Base-by-base conservation (phyloP, 2,888 invertebrate genomes). In the Tenodera sinensis region DNA sequence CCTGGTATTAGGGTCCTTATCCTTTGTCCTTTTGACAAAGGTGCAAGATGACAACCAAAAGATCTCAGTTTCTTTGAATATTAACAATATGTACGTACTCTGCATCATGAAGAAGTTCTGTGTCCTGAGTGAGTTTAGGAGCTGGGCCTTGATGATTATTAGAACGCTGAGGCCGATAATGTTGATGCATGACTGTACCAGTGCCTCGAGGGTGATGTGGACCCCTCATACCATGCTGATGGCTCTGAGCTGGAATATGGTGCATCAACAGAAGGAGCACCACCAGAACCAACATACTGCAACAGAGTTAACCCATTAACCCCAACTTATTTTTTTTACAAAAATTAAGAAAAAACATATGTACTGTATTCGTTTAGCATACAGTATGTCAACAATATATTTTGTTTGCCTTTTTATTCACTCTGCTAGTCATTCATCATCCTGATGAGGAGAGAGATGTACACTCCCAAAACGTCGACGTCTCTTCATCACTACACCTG, bases 51-150 rank as follows among this genome's bases (percentile, higher is more conserved):
- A 86, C 3, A 15, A 12, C 1, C 12, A 28, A 84, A 84, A n/a
- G 20, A 34, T 6, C n/a, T 0, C n/a, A 83, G 83, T 83, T 84
- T 84, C 8, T 28, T 84, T 28, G 54, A 28, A 14, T 42, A 15
- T 84, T 42, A 47, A 28, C 6, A 87, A 81, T 25, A n/a, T n/a
- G n/a, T n/a, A 89, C 94, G 94, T 93, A 97, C 97, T 95, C 95
- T 83, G 95, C 95, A 92, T 97, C 97, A 91, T 97, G 97, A 88
- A 97, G 94, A 28, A 98, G 93, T 91, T 97, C 94, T 15, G 94
- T 94, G 92, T 97, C 97, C 88, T 95, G 95, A 0, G 96, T 97
- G 84, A 97, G 93, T 90, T 96, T 95, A 12, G 95, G 94, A 27
- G 90, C 89, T 85, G 90, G 89, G 12, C 89, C 91, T 8, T 82